Base-by-base conservation (phyloP, 2,113 vertebrate genomes). In the Ictalurus furcatus region DNA sequence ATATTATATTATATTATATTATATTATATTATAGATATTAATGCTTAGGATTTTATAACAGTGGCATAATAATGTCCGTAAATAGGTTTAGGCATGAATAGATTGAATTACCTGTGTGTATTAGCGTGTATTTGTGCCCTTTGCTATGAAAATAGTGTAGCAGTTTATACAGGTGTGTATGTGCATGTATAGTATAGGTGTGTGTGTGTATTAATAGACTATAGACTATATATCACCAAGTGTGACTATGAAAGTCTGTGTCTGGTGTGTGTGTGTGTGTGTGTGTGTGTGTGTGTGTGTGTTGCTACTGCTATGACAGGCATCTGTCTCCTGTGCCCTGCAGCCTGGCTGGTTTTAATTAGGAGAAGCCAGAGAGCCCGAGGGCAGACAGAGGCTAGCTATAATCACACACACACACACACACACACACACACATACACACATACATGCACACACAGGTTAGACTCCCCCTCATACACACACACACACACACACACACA, bases 341-440 rank as follows among this genome's bases (percentile, higher is more conserved):
- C 94, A 96, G 96, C 96, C 94, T 96, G 94, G 94, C 95, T 96
- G 96, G 93, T 96, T 96, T 96, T 96, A 96, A 96, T 96, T 96
- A 96, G 95, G 95, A 96, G 95, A 95, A 96, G 95, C 94, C 94
- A 96, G 94, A 96, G 93, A 90, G 96, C 96, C 95, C 58, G 90
- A 94, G 95, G 96, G 95, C 92, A 93, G 92, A 90, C 90, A 90
- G 93, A 91, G 91, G 91, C 95, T 95, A 91, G 88, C 88, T 89
- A 91, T 88, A 90, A 89, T 90, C 91, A 90, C 90, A 89, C 87
- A 84, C 87, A 88, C 90, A 88, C 87, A 88, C 88, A 90, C 88
- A 87, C 88, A 94, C 92, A 92, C 93, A 94, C 93, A 92, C 86
- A 85, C 87, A 90, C 93, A 92, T 88, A 88, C 88, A 85, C 89